Evolutionary conservation across 2,888 invertebrate genomes (phyloP).

Genomic region (Beris chalybata): DNA sequence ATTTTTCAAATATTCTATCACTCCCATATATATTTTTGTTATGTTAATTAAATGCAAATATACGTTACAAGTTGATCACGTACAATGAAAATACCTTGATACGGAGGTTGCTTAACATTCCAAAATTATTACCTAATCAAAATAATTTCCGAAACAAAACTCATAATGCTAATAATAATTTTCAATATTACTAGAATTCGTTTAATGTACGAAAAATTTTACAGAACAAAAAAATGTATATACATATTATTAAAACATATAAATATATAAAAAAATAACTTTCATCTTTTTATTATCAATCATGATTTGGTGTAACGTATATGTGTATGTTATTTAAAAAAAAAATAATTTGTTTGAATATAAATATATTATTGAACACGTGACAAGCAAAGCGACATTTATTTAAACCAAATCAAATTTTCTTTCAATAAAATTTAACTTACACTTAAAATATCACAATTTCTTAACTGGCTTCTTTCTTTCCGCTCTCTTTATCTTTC

Average conservation of each 20-base stretch:
- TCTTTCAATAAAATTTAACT: conserved; percentile 22
- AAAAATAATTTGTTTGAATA: conserved; percentile 35
- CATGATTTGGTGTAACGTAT: conserved; percentile 36
- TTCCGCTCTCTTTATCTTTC: conserved; percentile 16
- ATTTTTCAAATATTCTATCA: conserved; percentile 34
- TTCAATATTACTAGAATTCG: conserved; percentile 5
- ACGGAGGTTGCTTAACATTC: conserved; percentile 19
- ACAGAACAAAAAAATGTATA: conserved; percentile 17
- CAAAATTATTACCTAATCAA: not conserved
- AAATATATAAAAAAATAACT: conserved; percentile 12
- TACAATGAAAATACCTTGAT: conserved; percentile 1
- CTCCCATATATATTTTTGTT: conserved; percentile 24
- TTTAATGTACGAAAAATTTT: conserved; percentile 38
- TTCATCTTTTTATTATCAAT: conserved; percentile 21
- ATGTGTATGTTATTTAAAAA: conserved; percentile 35
- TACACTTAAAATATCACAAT: conserved; percentile 36
- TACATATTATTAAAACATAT: not conserved
- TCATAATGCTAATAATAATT: not conserved
- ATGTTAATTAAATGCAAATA: conserved; percentile 32
- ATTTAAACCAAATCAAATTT: conserved; percentile 17
- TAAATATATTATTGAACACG: conserved; percentile 35
- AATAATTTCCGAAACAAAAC: conserved; percentile 38
- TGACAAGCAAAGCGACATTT: conserved; percentile 33
- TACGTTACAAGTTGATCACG: conserved; percentile 33
- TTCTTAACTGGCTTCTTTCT: conserved; percentile 31